These are phyloP conservation scores for Ectropis crepuscularia DNA, from an alignment of 2,888 invertebrate species.

Conservation along the genomic window DNA sequence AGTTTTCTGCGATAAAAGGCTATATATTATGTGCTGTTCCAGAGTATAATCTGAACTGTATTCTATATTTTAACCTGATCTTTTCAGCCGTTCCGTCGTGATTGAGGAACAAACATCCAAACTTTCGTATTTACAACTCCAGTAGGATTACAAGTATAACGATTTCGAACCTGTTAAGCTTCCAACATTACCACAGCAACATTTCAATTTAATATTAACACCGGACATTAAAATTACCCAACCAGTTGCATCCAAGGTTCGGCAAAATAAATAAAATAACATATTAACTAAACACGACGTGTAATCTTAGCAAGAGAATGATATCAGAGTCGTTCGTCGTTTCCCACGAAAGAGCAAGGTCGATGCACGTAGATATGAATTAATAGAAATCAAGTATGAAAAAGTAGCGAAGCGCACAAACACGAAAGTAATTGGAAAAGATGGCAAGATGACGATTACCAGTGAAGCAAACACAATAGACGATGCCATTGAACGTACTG, in stretches of 20 bases:
- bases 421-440: slow-evolving; percentile 53
- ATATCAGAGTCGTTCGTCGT: slow-evolving; percentile 32
- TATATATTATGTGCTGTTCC: no score
- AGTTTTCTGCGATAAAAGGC: no score
- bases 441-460: slow-evolving; percentile 48
- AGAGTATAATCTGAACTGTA: no score
- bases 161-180: slow-evolving; percentile 1
- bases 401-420: slow-evolving; percentile 40
- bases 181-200: slow-evolving; percentile 15
- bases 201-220: slow-evolving; percentile 14
- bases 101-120: no score
- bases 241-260: slow-evolving; percentile 26
- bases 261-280: slow-evolving; percentile 18
- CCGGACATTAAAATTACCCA: slow-evolving; percentile 18
- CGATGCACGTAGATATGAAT: slow-evolving; percentile 45
- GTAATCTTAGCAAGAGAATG: slow-evolving; percentile 30
- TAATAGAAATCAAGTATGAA: slow-evolving; percentile 47
- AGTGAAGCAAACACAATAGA: slow-evolving; percentile 51
- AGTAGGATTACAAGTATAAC: background rate
- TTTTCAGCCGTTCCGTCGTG: no score
- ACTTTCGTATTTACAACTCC: no score
- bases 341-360: slow-evolving; percentile 57
- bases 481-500: slow-evolving; percentile 43
- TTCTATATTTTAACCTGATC: no score
- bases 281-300: slow-evolving; percentile 23